Conservation (phyloP, 2,888 invertebrate species). For the Platynereis dumerilii region DNA sequence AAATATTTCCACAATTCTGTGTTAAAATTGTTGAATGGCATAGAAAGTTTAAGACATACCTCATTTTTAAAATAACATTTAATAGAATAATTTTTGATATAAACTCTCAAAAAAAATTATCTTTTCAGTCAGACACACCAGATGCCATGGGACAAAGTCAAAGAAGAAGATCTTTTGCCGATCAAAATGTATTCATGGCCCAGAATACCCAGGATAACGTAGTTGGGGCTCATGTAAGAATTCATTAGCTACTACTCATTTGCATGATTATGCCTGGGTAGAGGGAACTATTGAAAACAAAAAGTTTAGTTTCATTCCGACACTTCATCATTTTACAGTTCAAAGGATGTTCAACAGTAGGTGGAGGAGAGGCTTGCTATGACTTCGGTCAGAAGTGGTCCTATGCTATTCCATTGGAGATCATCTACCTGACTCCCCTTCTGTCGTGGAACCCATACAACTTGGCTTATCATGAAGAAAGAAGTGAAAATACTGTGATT, state of each 20-base stretch:
- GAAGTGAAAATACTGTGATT: neutral
- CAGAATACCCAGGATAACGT: conserved; percentile 13
- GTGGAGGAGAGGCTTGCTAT: neutral
- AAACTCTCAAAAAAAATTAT: too few species aligned
- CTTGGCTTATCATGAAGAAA: neutral
- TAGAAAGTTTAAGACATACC: too few species aligned
- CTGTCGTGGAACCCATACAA: neutral
- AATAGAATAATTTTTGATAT: too few species aligned
- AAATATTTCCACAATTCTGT: too few species aligned
- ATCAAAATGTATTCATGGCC: conserved; percentile 16
- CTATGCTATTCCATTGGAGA: conserved; percentile 1
- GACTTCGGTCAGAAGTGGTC: neutral
- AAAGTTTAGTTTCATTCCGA: too few species aligned
- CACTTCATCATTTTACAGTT: too few species aligned
- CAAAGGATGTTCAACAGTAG: too few species aligned
- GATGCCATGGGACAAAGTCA: conserved; percentile 11
- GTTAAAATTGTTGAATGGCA: too few species aligned
- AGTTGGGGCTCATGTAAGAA: neutral
- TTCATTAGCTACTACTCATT: too few species aligned
- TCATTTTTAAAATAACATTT: too few species aligned
- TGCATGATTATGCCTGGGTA: too few species aligned
- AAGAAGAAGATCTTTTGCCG: conserved; percentile 9
- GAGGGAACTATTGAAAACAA: neutral
- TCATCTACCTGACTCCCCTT: neutral
- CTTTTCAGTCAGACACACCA: neutral